Evolutionary conservation across 2,797 vertebrate species (phyloP).

Genomic region (Anguilla marmorata): DNA sequence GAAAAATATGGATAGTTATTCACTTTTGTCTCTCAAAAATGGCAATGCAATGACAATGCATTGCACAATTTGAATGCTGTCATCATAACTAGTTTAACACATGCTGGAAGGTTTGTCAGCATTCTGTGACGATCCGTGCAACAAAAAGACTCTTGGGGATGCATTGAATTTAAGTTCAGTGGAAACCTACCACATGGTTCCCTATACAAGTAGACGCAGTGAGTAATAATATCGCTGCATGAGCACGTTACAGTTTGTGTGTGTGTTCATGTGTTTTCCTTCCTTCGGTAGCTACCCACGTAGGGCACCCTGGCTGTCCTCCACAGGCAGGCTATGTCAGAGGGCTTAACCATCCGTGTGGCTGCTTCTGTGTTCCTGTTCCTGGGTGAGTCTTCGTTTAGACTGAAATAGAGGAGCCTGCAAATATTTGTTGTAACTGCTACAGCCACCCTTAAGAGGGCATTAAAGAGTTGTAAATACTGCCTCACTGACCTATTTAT

Average conservation of each 20-base stretch:
- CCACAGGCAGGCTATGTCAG: constrained; percentile 81
- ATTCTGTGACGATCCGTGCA: not conserved
- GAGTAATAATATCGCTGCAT: not conserved
- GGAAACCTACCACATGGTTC: not conserved
- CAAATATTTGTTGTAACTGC: constrained; percentile 1
- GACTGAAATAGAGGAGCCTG: not conserved
- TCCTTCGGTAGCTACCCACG: constrained; percentile 75
- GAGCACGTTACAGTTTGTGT: not conserved
- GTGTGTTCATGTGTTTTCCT: constrained; percentile 27
- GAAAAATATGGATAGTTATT: not conserved
- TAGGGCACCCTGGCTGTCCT: constrained; percentile 78
- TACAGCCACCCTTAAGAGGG: constrained; percentile 13
- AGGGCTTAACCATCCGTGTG: constrained; percentile 90
- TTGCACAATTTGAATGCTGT: not conserved
- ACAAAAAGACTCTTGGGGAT: not conserved
- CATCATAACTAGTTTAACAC: not conserved
- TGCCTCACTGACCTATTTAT: not conserved
- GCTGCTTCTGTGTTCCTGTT: constrained; percentile 86
- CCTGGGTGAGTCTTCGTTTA: constrained; percentile 77
- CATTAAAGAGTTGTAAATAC: constrained; percentile 12
- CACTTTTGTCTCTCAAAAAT: not conserved
- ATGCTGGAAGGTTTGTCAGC: not conserved
- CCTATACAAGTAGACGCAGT: not conserved
- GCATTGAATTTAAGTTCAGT: not conserved
- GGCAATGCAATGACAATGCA: not conserved